Base-by-base conservation (phyloP, 1,140 invertebrate species). In the Drosophila dunni region DNA sequence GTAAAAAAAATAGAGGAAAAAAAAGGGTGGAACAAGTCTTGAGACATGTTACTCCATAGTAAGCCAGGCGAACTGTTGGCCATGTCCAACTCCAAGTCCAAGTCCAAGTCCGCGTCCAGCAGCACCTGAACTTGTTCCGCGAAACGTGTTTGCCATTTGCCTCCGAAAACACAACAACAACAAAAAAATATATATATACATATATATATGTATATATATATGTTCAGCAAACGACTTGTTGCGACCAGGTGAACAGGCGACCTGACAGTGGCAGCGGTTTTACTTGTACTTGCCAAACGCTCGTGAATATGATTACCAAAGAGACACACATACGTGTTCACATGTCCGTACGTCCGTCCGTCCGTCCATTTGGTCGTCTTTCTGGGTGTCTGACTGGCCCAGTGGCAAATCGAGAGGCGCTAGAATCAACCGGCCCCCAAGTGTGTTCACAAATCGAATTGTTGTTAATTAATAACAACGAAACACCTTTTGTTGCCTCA, bases 361-460 rank as follows among this genome's bases (percentile, higher is more conserved):
- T 50, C 5, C n/a, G 44, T 17, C 50, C 34, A n/a, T 13, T 29
- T 9, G n/a, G n/a, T n/a, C n/a, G n/a, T 20, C 17, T 20, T 2
- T 20, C 17, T 20, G 17, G 17, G 17, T 20, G 50, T 34, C 69
- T 66, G 53, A 48, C n/a, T 58, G 33, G 80, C 75, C 79, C 67
- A 62, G 42, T 57, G 54, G 62, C 45, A 60, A 50, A 75, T 68
- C 60, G 3, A 6, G 45, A 44, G 38, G 36, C 56, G 53, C 24
- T 38, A 44, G 13, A 36, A n/a, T 17, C 33, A 57, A 68, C 71
- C 57, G 62, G 80, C 82, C 82, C 50, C 79, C 56, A 79, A 85
- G 83, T 88, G 82, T 88, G 79, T 57, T 79, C 83, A 88, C 83
- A 86, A 86, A 86, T 86, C 83, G 83, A 86, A 86, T 83, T 79